Percentiles rank a stretch among this genome's conserved stretches.
Conservation (phyloP, 1,140 invertebrate genomes). For the Caenorhabditis remanei region DNA sequence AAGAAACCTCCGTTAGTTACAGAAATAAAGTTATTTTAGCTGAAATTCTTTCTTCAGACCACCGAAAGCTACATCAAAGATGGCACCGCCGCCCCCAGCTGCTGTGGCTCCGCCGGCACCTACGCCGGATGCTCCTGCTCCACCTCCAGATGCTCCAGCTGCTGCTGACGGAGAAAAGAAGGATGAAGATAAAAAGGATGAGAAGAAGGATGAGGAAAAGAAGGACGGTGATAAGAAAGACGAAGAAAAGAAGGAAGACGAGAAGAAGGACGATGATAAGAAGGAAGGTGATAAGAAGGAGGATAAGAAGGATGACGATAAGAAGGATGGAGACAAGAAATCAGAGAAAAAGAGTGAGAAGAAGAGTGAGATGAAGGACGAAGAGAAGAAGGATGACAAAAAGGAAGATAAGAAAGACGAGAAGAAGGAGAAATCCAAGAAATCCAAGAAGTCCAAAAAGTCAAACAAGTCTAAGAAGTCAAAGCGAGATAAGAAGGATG, state of each 20-base stretch:
- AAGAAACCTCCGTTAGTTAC: background rate
- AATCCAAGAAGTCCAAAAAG: conserved; percentile 15
- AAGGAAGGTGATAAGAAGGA: background rate
- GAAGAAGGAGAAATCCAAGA: background rate
- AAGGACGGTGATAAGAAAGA: background rate
- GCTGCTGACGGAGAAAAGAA: background rate
- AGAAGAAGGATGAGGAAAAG: background rate
- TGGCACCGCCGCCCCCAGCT: background rate
- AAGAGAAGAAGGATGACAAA: background rate
- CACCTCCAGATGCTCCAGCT: background rate
- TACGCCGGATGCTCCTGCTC: too few species aligned
- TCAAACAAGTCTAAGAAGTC: background rate
- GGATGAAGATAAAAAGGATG: background rate
- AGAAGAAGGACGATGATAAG: background rate
- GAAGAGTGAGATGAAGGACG: background rate
- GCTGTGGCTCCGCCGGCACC: background rate
- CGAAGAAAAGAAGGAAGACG: background rate
- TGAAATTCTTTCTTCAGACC: background rate
- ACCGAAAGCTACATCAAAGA: background rate
- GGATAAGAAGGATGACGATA: background rate
- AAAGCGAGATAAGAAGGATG: background rate
- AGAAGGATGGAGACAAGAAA: conserved; percentile 6
- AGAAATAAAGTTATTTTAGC: background rate
- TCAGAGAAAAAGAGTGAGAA: background rate
- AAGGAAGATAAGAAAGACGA: background rate